phyloP scores from a whole-genome alignment of 2,888 invertebrate species.

The Celastrina argiolus region DNA sequence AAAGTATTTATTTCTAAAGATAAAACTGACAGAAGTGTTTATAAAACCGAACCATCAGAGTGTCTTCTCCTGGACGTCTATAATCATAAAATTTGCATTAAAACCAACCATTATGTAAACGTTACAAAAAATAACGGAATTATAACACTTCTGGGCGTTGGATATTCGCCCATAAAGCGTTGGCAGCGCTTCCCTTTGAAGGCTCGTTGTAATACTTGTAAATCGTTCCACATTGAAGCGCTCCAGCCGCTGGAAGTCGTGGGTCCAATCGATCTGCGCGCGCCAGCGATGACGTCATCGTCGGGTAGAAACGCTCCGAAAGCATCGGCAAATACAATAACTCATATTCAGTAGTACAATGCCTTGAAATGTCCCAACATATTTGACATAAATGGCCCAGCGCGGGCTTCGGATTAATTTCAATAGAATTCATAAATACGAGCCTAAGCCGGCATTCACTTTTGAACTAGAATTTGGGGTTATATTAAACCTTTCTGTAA shows the following conservation, averaged over 20 bases:
- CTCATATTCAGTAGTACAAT: slow-evolving; percentile 35
- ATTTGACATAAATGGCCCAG: slow-evolving; percentile 15
- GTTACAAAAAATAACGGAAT: slow-evolving; percentile 13
- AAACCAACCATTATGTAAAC: neutral
- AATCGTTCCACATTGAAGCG: slow-evolving; percentile 31
- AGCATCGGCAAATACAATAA: slow-evolving; percentile 38
- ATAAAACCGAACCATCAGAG: neutral
- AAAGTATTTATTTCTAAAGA: neutral
- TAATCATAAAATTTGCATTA: neutral
- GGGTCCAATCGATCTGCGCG: slow-evolving; percentile 71
- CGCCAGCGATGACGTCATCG: slow-evolving; percentile 69
- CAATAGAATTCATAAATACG: slow-evolving; percentile 2
- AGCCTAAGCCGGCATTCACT: neutral
- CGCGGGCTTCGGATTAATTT: neutral
- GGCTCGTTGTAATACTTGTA: slow-evolving; percentile 23
- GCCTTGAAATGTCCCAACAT: slow-evolving; percentile 30
- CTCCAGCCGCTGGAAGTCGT: slow-evolving; percentile 57
- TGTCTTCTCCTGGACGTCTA: neutral
- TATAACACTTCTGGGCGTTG: slow-evolving; percentile 20
- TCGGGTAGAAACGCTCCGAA: slow-evolving; percentile 46
- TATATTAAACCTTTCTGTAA: neutral
- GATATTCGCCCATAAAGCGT: slow-evolving; percentile 39
- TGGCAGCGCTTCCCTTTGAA: slow-evolving; percentile 40
- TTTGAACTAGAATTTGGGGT: neutral
- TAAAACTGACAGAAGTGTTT: neutral